Evolutionary conservation across 2,113 vertebrate species (phyloP).

Genomic region (Archilochus colubris): DNA sequence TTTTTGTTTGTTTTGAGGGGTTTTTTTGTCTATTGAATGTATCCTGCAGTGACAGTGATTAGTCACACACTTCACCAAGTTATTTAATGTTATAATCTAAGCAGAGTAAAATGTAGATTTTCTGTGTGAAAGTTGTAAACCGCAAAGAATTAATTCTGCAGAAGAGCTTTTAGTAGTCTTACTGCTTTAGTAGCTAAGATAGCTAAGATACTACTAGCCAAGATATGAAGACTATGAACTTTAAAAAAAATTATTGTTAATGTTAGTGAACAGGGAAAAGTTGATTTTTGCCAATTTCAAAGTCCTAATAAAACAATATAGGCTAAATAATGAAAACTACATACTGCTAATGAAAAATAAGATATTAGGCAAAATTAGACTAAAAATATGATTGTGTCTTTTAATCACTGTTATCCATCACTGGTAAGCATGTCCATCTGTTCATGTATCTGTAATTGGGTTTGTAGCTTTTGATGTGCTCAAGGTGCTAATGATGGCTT

Average conservation of each 20-base stretch:
- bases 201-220: neutral
- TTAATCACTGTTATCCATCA: neutral
- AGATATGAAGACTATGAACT: too few species aligned
- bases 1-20: neutral
- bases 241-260: neutral
- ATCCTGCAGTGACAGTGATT: neutral
- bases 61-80: neutral
- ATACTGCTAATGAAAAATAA: neutral
- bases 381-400: neutral
- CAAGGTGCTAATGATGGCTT: neutral
- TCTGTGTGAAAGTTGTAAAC: neutral
- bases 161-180: neutral
- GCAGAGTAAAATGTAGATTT: neutral
- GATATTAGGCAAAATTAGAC: neutral
- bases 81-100: conserved; percentile 23
- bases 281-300: neutral
- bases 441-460: neutral
- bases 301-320: neutral
- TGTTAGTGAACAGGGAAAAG: neutral
- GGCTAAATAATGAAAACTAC: neutral
- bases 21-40: neutral
- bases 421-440: neutral
- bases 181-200: neutral
- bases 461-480: conserved; percentile 14
- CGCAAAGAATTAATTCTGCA: neutral